These are phyloP conservation scores for Neotoma lepida DNA, from an alignment of 2,113 vertebrate genomes.

Conservation along the genomic window DNA sequence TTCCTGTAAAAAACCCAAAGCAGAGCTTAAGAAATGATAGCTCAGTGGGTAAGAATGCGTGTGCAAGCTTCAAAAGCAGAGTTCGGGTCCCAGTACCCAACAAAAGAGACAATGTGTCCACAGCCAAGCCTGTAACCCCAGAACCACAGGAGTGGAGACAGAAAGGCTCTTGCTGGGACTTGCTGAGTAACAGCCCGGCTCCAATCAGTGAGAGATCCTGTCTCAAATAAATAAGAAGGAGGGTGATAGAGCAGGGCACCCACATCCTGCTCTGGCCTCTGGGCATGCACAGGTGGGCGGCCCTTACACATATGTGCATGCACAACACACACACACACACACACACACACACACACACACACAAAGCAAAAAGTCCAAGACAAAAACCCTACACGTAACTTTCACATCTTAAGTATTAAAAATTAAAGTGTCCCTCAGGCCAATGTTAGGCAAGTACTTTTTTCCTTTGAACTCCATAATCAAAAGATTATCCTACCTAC, in stretches of 20 bases:
- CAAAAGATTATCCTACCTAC: neutral
- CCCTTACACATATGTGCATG: neutral
- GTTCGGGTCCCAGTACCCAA: neutral
- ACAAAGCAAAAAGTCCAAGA: neutral
- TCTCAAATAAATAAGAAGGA: neutral
- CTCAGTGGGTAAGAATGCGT: too few relatives aligned
- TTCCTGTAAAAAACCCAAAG: neutral
- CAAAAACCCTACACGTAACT: neutral
- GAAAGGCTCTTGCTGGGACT: neutral
- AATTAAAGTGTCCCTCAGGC: neutral
- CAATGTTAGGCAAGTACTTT: constrained; percentile 12
- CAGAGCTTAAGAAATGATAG: neutral
- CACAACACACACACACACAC: neutral
- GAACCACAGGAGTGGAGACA: too few relatives aligned
- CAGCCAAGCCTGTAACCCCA: neutral
- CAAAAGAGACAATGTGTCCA: neutral
- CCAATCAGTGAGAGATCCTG: neutral
- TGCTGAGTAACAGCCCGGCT: too few relatives aligned
- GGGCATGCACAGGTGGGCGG: neutral
- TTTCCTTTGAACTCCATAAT: neutral
- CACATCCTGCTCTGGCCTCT: neutral
- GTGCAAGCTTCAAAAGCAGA: neutral
- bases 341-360: neutral
- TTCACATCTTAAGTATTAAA: constrained; percentile 6
- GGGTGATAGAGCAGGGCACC: too few relatives aligned